Percentiles rank a stretch among this genome's conserved stretches.
These are phyloP conservation scores for Ophiothrix spiculata DNA, from an alignment of 35 echinoderm and acorn worm species.

Conservation along the genomic window DNA sequence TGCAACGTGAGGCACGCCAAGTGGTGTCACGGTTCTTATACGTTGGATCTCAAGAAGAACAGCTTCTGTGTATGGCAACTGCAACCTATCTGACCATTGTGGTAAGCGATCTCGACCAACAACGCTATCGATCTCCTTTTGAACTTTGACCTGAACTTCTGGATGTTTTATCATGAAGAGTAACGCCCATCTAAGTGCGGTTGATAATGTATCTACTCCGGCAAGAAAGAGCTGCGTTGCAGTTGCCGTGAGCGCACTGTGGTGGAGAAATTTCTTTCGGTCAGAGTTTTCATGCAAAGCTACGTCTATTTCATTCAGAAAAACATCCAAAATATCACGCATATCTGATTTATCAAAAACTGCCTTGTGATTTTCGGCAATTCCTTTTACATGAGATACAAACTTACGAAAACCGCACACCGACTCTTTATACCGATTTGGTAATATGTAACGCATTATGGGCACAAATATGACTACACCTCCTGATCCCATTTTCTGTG, in stretches of 20 bases:
- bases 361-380: conserved; percentile 46
- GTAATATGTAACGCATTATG: conserved; percentile 10
- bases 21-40: conserved; percentile 30
- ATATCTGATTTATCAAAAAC: conserved; percentile 46
- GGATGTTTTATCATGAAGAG: conserved; percentile 51
- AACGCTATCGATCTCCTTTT: conserved; percentile 71
- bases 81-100: conserved; percentile 33
- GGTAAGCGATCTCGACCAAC: conserved; percentile 54
- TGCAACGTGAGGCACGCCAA: conserved; percentile 52
- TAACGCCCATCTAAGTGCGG: conserved; percentile 60
- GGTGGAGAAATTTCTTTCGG: no score
- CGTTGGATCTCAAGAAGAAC: conserved; percentile 49
- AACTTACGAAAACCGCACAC: conserved; percentile 2
- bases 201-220: conserved; percentile 54
- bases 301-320: conserved; percentile 50
- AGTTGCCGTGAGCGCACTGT: not conserved
- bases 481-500: conserved; percentile 29
- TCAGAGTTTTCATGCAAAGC: not conserved
- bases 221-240: not conserved
- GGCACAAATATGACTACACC: conserved; percentile 23
- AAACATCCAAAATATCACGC: conserved; percentile 74
- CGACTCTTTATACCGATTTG: not conserved
- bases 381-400: not conserved
- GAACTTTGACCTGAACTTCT: conserved; percentile 51
- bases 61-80: conserved; percentile 69